Percentiles rank a stretch among this genome's conserved stretches.
Evolutionary conservation across 2,113 vertebrate species (phyloP).

Genomic region (Pelodiscus sinensis): DNA sequence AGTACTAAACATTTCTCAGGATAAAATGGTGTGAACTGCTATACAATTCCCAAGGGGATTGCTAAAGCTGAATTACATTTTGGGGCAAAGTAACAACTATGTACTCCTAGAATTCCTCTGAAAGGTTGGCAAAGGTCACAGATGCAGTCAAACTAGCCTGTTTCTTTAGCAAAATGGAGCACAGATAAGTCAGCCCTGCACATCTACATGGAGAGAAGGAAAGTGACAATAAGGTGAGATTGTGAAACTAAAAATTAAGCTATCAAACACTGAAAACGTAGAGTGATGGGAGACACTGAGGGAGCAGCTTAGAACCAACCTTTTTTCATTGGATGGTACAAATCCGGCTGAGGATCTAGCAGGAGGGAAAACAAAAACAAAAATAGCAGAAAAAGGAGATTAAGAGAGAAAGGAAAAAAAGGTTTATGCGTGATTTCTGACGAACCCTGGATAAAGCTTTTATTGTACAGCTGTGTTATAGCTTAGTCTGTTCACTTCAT

Average conservation of each 20-base stretch:
- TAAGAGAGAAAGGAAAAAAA: conserved; percentile 80
- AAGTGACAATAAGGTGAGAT: conserved; percentile 56
- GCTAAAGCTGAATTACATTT: fast-evolving
- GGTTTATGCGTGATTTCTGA: conserved; percentile 69
- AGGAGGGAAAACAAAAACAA: conserved; percentile 84
- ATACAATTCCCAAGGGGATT: background rate
- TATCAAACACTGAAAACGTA: conserved; percentile 70
- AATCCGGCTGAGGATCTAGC: conserved; percentile 95
- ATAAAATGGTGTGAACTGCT: background rate
- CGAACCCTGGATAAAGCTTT: conserved; percentile 64
- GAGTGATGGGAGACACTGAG: conserved; percentile 65
- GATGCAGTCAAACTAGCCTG: background rate
- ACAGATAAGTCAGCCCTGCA: background rate
- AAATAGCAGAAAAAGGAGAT: conserved; percentile 86
- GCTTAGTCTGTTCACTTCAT: conserved; percentile 34
- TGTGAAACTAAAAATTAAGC: conserved; percentile 74
- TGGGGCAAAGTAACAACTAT: background rate
- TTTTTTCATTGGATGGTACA: conserved; percentile 98
- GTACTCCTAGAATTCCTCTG: fast-evolving
- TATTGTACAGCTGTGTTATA: conserved; percentile 56
- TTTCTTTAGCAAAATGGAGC: background rate
- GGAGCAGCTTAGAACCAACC: conserved; percentile 91
- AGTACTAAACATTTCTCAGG: fast-evolving
- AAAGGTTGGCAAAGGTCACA: background rate
- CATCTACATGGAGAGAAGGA: conserved; percentile 44